Evolutionary conservation across 2,113 vertebrate genomes (phyloP), one percentile per base, ranked within the genome.

Genomic region (Hystrix cristata): DNA sequence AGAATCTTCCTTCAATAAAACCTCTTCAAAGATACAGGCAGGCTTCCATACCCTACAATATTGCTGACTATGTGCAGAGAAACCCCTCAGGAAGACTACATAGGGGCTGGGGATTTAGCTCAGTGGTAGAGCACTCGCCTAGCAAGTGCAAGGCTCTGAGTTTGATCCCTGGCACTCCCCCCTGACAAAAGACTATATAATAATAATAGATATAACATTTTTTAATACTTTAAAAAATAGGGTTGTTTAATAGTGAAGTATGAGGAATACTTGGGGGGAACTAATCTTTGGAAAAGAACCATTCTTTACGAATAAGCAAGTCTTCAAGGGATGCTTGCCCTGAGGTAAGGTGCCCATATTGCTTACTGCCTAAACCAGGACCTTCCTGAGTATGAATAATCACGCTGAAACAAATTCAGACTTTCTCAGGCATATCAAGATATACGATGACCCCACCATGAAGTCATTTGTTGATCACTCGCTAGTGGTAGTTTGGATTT

Each of bases 1-100:
- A 89, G 25, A 91, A 83, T 84, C 29, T n/a, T 95, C 87, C 25
- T 76, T 86, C 57, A 43, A 94, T 88, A 96, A 96, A 27, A 43
- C 46, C 23, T 81, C 94, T 79, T 57, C 82, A 95, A 97, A 91
- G 62, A 79, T 43, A 74, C 0, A 80, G 19, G 29, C 51, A 87
- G 14, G 27, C 38, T 92, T 86, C 4, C 29, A 81, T 80, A 88
- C 80, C 69, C 13, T 91, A 38, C 19, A 92, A 53, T 34, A 81
- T 0, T 95, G 55, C 8, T 92, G 43, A 90, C 29, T 89, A 5
- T 43, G 16, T 79, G 10, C 16, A 65, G 38, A 96, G 43, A 93
- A 91, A 88, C 29, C 1, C 62, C 62, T 91, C 38, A 74, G 27
- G 21, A 27, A 74, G 71, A 74, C n/a, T 9, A 69, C 38, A 38